Percentiles rank a stretch among this genome's conserved stretches.
Conservation (phyloP, 2,797 vertebrate genomes). For the Pseudochirops corinnae region DNA sequence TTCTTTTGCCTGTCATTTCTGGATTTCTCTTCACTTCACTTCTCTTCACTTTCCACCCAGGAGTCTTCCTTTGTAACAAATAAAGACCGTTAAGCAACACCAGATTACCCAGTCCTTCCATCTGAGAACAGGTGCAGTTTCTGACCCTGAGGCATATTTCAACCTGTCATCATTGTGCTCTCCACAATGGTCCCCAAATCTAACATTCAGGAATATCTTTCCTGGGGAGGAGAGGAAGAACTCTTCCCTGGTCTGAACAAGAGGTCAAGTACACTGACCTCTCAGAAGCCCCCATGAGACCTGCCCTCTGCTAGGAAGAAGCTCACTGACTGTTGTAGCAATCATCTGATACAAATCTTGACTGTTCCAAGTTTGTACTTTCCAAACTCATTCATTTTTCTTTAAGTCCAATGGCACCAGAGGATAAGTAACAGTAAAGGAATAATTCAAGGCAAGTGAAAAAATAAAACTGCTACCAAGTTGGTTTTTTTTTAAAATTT, state of each 20-base stretch:
- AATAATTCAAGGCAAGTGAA: conserved; percentile 32
- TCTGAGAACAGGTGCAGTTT: neutral
- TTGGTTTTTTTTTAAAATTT: neutral
- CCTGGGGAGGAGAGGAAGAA: neutral
- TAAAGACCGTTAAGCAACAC: neutral
- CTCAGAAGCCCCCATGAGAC: neutral
- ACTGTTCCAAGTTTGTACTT: conserved; percentile 29
- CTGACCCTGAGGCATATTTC: neutral
- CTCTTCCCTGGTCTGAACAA: neutral
- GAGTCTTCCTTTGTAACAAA: neutral
- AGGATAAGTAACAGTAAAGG: conserved; percentile 2
- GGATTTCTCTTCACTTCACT: neutral
- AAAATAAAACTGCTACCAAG: conserved; percentile 10
- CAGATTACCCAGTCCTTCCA: neutral
- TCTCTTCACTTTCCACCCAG: neutral
- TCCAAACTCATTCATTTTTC: conserved; percentile 44
- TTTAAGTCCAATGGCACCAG: neutral
- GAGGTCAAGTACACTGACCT: neutral
- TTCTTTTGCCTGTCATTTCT: neutral
- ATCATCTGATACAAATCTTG: conserved; percentile 40
- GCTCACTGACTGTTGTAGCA: neutral
- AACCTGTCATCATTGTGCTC: neutral
- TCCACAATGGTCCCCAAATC: neutral
- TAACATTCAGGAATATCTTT: neutral
- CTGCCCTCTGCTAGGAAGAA: neutral